Percentiles rank a stretch among this genome's conserved stretches.
Conservation (phyloP, 2,797 vertebrate species). For the Chelmon rostratus region DNA sequence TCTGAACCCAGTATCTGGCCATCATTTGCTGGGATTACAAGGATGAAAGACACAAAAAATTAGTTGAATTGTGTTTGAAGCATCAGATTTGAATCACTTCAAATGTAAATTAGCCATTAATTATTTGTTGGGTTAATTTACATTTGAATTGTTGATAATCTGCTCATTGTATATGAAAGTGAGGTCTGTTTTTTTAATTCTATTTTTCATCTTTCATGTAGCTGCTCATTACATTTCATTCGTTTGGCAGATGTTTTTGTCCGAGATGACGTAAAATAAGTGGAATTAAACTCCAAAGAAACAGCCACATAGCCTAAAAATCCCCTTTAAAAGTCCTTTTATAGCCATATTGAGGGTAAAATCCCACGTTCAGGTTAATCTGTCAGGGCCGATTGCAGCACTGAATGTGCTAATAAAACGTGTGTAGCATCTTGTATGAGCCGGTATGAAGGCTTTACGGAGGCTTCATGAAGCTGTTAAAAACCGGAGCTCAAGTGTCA, state of each 20-base stretch:
- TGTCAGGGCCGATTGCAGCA: neutral
- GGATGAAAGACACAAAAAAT: neutral
- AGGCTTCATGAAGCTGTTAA: slow-evolving; percentile 32
- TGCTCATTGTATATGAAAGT: neutral
- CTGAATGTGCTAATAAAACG: neutral
- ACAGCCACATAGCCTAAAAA: neutral
- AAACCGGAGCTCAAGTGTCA: slow-evolving; percentile 51
- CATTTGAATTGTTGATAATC: neutral
- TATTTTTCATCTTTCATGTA: neutral
- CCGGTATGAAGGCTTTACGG: slow-evolving; percentile 7
- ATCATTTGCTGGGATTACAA: neutral
- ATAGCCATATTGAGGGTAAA: neutral
- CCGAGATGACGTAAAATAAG: neutral
- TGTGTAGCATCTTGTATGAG: neutral
- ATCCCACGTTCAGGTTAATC: neutral
- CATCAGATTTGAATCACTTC: neutral
- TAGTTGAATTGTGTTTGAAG: neutral
- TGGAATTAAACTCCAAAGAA: no score
- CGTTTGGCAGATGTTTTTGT: neutral
- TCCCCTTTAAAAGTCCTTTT: neutral
- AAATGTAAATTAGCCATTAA: neutral
- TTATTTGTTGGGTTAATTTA: neutral
- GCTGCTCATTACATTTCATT: neutral
- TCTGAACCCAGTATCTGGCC: neutral
- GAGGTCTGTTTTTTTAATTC: neutral